phyloP scores from a whole-genome alignment of 2,113 vertebrate genomes.

The Rhea americana region DNA sequence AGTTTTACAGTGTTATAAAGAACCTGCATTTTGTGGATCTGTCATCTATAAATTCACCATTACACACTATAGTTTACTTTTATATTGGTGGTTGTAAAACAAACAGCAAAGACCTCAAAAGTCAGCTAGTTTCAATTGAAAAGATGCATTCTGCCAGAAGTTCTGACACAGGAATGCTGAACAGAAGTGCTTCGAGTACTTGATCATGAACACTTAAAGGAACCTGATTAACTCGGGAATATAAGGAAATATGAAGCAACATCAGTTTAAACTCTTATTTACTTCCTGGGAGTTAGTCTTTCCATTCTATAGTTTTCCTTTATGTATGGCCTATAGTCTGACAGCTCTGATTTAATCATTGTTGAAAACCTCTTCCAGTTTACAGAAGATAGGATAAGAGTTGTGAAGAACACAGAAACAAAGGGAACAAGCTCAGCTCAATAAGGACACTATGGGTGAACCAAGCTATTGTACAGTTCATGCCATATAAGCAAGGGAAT shows the following conservation, averaged over 20 bases:
- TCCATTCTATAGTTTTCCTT: not conserved
- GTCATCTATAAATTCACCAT: too few species aligned
- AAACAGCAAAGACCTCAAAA: too few species aligned
- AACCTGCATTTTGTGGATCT: not conserved
- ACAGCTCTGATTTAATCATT: not conserved
- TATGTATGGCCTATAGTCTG: not conserved
- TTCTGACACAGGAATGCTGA: too few species aligned
- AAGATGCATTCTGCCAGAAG: too few species aligned
- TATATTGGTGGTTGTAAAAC: too few species aligned
- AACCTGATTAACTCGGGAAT: not conserved
- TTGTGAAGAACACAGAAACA: not conserved
- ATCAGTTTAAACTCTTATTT: not conserved
- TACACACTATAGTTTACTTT: too few species aligned
- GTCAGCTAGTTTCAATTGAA: too few species aligned
- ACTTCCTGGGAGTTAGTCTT: not conserved
- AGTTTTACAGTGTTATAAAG: not conserved
- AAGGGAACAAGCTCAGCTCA: not conserved
- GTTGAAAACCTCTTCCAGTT: not conserved
- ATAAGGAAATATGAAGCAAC: not conserved
- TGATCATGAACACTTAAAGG: not conserved
- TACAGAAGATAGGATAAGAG: not conserved
- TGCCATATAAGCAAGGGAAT: too few species aligned
- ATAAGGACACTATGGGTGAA: not conserved
- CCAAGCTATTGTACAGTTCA: not conserved
- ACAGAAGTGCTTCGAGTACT: not conserved